Evolutionary conservation across 2,888 invertebrate genomes (phyloP).

Genomic region (Monoplex corrugatus): DNA sequence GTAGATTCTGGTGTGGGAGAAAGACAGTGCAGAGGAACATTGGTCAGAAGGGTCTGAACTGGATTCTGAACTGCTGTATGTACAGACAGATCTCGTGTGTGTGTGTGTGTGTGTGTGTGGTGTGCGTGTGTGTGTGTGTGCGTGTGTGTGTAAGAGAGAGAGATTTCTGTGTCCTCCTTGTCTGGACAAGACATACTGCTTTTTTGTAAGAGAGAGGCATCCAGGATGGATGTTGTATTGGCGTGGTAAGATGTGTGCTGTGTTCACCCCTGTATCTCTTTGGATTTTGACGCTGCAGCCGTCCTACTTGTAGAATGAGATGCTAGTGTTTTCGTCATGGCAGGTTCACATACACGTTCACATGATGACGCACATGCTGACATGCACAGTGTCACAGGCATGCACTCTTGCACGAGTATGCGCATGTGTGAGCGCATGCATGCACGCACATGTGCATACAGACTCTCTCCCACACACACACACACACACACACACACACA

Average conservation of each 20-base stretch:
- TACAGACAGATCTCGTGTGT: conserved; percentile 18
- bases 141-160: not conserved
- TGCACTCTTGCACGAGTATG: not conserved
- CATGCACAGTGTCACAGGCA: not conserved
- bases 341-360: too few relatives aligned
- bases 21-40: not conserved
- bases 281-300: too few relatives aligned
- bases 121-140: not conserved
- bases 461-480: not conserved
- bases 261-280: too few relatives aligned
- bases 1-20: not conserved
- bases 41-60: not conserved
- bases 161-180: too few relatives aligned
- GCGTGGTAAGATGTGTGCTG: too few relatives aligned
- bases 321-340: too few relatives aligned
- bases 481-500: too few relatives aligned
- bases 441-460: not conserved
- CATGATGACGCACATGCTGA: too few relatives aligned
- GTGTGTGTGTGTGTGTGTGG: too few relatives aligned
- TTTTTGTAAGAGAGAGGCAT: too few relatives aligned
- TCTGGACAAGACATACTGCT: not conserved
- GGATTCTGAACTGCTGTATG: conserved; percentile 37
- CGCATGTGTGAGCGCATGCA: conserved; percentile 1
- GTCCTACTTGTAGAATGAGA: too few relatives aligned
- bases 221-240: too few relatives aligned